Evolutionary conservation across 2,888 invertebrate species (phyloP), one percentile per base, ranked within the genome.

Genomic region (Sphaerophoria rueppellii): DNA sequence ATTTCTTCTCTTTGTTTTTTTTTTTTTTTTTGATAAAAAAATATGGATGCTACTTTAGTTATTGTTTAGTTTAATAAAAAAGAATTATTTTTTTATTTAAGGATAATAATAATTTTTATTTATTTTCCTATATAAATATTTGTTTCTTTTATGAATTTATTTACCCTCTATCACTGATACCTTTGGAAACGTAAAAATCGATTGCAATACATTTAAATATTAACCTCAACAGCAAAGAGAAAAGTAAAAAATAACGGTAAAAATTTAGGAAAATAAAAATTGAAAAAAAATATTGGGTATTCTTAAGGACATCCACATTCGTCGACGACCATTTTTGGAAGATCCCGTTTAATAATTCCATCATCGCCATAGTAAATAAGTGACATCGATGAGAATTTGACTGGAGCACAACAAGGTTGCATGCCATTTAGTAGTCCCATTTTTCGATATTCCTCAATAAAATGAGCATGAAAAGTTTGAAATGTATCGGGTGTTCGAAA

Each of bases 251-350:
- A 35, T 9, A 11, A 37, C 12, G 48, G 37, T n/a, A 52, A 69
- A n/a, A 6, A 48, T n/a, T 50, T 32, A 11, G 9, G 4, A 37
- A 63, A 63, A 35, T 11, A 11, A 37, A n/a, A 60, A 61, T n/a
- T n/a, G n/a, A 48, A 35, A 52, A 69, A 14, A 6, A 48, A 50
- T 34, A 12, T n/a, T 4, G 16, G 57, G 65, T 9, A 11, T 24
- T 6, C 35, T 35, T 35, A 16, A 58, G 97, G 97, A 93, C 98
- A 98, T 89, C 97, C 98, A 93, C 98, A 98, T 93, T 98, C 98
- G 92, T 98, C 97, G 87, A 98, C 97, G 89, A 97, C 96, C 98
- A 98, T 98, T 93, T 98, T 97, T 88, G 98, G 98, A 91, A 98
- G 93, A 93, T 98, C 97, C 89, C 97, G 94, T 92, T 98, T 98